These are phyloP conservation scores for Synanthedon formicaeformis DNA, from an alignment of 2,888 invertebrate genomes.

Conservation along the genomic window DNA sequence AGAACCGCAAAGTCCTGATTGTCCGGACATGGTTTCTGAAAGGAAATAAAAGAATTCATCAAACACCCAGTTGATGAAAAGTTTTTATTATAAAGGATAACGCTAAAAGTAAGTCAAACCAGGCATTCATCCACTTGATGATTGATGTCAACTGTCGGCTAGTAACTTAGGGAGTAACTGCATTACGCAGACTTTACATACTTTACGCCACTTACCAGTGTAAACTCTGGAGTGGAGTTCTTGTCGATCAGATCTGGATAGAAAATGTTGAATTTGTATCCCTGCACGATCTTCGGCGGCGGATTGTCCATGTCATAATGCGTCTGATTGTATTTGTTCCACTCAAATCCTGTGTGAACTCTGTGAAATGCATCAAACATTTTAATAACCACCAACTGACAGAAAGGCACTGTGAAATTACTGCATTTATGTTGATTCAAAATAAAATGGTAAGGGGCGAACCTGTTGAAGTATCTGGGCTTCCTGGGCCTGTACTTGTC, in stretches of 20 bases:
- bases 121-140: too few species aligned
- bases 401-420: not conserved
- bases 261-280: constrained; percentile 99
- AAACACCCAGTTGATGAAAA: too few species aligned
- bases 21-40: constrained; percentile 88
- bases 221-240: constrained; percentile 91
- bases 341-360: constrained; percentile 97
- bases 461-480: constrained; percentile 94
- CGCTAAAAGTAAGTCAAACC: too few species aligned
- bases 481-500: constrained; percentile 98
- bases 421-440: not conserved
- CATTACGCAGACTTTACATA: not conserved
- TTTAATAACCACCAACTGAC: too few species aligned
- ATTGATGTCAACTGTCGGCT: too few species aligned
- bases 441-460: not conserved
- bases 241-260: constrained; percentile 99
- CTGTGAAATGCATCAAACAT: constrained; percentile 34
- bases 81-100: too few species aligned
- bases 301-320: constrained; percentile 99
- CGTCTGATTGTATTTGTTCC: constrained; percentile 99
- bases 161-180: too few species aligned
- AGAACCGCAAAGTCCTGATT: constrained; percentile 95
- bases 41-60: constrained; percentile 9
- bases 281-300: constrained; percentile 99
- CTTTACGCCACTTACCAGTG: constrained; percentile 71